Evolutionary conservation across 1,140 invertebrate species (phyloP), one percentile per base, ranked within the genome.

Genomic region (Aphaenogaster ashmeadi): DNA sequence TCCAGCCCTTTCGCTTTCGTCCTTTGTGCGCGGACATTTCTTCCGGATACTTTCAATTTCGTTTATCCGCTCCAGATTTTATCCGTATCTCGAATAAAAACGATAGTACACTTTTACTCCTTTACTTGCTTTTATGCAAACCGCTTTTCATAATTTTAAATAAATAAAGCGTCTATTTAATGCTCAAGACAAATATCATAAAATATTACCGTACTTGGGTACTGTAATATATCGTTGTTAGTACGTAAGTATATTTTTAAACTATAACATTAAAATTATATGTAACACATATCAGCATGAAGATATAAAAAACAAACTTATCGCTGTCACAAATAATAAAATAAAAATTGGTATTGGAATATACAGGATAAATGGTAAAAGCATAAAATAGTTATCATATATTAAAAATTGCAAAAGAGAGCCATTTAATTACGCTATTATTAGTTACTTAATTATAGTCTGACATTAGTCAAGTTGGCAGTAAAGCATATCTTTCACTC

Each of bases 1-100:
- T 85, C 72, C 79, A 58, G 83, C 56, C 75, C 74, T 90, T 89
- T 89, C 69, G 33, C 80, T 84, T 84, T 84, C 80, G 44, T 38
- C 33, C 71, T 84, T 84, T 84, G 80, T 84, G 41, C 54, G 27
- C 67, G 41, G 9, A 47, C 69, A n/a, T 84, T 84, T 3, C 69
- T 84, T 84, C 67, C 69, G 54, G 33, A 84, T 84, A 50, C 80
- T 84, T 84, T 75, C 56, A 50, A 72, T 75, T 84, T 84, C 80
- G 13, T 62, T 84, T 84, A 44, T 44, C 15, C 54, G 44, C n/a
- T 84, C 69, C 27, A 71, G 69, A 84, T 84, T 74, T 84, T 52
- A 60, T 74, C 11, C 38, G 67, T 83, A 83, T 84, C 44, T 4
- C n/a, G 33, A 38, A 74, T 84, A 75, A 75, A 50, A 84, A 13